Evolutionary conservation across 2,113 vertebrate species (phyloP).

Genomic region (Chinchilla lanigera): DNA sequence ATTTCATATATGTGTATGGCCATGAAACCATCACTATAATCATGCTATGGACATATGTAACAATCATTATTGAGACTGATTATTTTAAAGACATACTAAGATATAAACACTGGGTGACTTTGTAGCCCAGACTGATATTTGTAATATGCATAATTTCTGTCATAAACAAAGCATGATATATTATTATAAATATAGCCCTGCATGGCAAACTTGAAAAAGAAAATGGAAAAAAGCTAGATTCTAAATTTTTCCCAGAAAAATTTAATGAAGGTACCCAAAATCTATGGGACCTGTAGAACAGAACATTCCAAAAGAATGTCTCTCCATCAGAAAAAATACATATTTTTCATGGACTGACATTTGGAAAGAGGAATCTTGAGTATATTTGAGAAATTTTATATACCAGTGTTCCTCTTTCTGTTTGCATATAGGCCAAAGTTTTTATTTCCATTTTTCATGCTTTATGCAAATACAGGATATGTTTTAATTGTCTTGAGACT

Average conservation of each 20-base stretch:
- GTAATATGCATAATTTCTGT: not conserved
- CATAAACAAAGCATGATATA: not conserved
- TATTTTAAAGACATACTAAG: constrained; percentile 16
- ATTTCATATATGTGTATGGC: not conserved
- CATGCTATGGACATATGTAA: not conserved
- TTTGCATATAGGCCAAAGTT: not conserved
- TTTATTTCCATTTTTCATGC: not conserved
- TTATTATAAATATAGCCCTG: not conserved
- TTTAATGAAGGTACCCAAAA: not conserved
- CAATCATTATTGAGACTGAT: not conserved
- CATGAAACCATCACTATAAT: not conserved
- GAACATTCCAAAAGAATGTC: not conserved
- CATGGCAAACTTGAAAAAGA: not conserved
- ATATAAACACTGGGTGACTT: not conserved
- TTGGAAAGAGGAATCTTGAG: not conserved
- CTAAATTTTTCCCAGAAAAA: not conserved
- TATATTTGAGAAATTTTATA: not conserved
- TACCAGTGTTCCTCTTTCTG: not conserved
- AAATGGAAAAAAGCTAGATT: not conserved
- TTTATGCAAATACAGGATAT: not conserved
- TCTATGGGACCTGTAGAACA: accelerated
- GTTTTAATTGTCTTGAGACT: constrained; percentile 4
- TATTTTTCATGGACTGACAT: not conserved
- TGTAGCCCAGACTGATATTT: not conserved
- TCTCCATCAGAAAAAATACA: not conserved